Evolutionary conservation across 2,888 invertebrate species (phyloP), one percentile per base, ranked within the genome.

Genomic region (Parthenolecanium corni): DNA sequence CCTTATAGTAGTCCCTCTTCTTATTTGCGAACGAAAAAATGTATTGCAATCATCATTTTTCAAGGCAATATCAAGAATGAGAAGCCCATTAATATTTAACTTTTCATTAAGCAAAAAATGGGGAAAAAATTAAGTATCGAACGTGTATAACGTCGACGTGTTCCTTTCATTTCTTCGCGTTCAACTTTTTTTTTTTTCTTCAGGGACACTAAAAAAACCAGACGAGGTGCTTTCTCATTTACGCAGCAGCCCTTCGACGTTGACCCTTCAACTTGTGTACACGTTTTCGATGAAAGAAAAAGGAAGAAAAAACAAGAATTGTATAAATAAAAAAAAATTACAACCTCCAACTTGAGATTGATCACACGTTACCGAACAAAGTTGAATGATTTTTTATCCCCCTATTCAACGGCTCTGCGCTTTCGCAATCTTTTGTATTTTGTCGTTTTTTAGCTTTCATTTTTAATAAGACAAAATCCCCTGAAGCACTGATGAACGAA

Each of bases 71-170:
- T 31, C 49, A 36, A 58, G 47, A 36, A 58, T 47, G 25, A 21
- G 49, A 58, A 57, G 49, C 58, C 47, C 58, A 58, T 58, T 58
- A 58, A 58, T 58, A 58, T 58, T 58, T 49, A 58, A 58, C 58
- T 58, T 58, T 58, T 58, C 58, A 58, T 58, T 58, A 58, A 47
- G 49, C 47, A 44, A 46, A 58, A 58, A 58, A 58, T 47, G 38
- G 38, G 16, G 20, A 25, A 52, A 25, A 52, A 14, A 25, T 47
- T 49, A 46, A 58, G 47, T 58, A 58, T 58, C 58, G 58, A 58
- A 58, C 49, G 47, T 31, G 36, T 58, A 44, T 20, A 58, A 58
- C 47, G 58, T 49, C 49, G 18, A 49, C 49, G 20, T 49, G 36
- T 58, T 31, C 9, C 9, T 31, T 31, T 31, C 9, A 6, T 31